These are phyloP conservation scores for Heterotilapia buettikoferi DNA, from an alignment of 2,113 vertebrate genomes.

Conservation along the genomic window DNA sequence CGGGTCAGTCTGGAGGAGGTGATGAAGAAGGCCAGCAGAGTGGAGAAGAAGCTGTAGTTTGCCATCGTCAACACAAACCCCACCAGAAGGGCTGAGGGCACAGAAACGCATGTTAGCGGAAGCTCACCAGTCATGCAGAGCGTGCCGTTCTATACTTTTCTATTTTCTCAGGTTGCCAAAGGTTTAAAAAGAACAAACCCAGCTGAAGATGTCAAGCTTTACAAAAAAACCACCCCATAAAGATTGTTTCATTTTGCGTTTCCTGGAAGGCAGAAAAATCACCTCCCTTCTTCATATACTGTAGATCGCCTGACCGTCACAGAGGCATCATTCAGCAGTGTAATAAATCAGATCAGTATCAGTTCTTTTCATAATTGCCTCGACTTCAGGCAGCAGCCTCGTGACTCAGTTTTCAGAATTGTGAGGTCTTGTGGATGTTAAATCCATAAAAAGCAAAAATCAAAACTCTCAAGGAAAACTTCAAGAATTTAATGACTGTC, in stretches of 20 bases:
- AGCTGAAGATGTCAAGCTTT: background rate
- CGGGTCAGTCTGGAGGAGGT: constrained; percentile 91
- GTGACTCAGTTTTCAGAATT: background rate
- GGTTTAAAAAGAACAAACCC: background rate
- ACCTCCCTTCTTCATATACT: background rate
- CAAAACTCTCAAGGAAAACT: background rate
- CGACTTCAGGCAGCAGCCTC: background rate
- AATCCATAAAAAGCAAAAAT: background rate
- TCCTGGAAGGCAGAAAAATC: background rate
- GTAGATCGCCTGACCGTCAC: background rate
- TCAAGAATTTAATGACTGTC: background rate
- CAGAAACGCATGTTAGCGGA: background rate
- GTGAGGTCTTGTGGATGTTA: background rate
- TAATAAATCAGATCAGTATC: background rate
- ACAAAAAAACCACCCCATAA: background rate
- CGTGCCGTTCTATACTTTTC: background rate
- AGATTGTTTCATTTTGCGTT: background rate
- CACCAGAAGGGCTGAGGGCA: constrained; percentile 80
- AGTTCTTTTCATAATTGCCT: background rate
- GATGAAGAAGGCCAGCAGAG: constrained; percentile 87
- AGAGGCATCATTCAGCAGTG: background rate
- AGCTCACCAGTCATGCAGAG: background rate
- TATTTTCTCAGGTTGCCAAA: background rate
- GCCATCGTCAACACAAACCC: constrained; percentile 91
- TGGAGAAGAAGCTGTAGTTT: constrained; percentile 91